These are phyloP conservation scores for Macaria notata DNA, from an alignment of 2,888 invertebrate species.

Conservation along the genomic window DNA sequence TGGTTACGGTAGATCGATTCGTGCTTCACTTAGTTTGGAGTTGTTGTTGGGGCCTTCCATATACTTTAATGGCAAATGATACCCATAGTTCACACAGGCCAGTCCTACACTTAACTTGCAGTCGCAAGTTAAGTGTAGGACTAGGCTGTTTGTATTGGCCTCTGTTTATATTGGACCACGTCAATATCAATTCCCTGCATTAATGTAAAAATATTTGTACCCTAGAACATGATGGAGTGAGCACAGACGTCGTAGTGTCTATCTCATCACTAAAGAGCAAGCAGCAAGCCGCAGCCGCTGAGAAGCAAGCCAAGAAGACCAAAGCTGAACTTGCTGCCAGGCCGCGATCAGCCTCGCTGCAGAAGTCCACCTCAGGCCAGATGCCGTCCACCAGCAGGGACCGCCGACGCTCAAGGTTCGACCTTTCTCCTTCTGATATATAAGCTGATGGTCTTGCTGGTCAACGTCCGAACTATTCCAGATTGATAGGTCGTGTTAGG, in stretches of 20 bases:
- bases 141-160: no score
- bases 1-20: no score
- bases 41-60: no score
- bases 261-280: slow-evolving; percentile 75
- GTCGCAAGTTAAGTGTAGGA: no score
- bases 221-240: slow-evolving; percentile 67
- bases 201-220: no score
- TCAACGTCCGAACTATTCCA: neutral
- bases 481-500: no score
- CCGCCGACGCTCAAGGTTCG: slow-evolving; percentile 68
- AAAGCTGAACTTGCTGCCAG: slow-evolving; percentile 65
- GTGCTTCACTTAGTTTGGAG: no score
- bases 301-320: slow-evolving; percentile 74
- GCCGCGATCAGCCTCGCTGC: slow-evolving; percentile 69
- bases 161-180: no score
- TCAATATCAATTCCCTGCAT: no score
- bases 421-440: slow-evolving; percentile 68
- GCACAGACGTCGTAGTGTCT: slow-evolving; percentile 68
- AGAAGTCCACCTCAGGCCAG: slow-evolving; percentile 72
- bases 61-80: no score
- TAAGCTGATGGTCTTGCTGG: slow-evolving; percentile 37
- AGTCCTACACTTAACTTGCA: no score
- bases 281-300: slow-evolving; percentile 70
- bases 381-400: slow-evolving; percentile 58
- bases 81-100: no score